A percentile compares a stretch with the other conserved stretches of the same genome.
phyloP scores from a whole-genome alignment of 2,113 vertebrate genomes.

The Anarrhichthys ocellatus region DNA sequence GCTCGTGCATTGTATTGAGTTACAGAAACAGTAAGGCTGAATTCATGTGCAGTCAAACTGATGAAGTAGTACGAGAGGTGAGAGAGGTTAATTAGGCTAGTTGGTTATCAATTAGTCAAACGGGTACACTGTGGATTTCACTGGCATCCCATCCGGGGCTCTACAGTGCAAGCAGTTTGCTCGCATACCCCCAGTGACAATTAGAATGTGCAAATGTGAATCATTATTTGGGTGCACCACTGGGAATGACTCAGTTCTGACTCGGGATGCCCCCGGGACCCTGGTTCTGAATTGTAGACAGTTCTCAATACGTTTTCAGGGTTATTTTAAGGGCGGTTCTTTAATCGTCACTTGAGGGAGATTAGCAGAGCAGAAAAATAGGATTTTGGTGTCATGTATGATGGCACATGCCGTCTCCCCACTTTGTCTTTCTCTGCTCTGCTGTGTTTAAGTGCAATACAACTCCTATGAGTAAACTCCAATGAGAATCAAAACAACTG shows the following conservation, averaged over 20 bases:
- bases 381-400: background rate
- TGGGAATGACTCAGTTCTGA: background rate
- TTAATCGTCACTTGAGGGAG: background rate
- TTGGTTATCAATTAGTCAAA: background rate
- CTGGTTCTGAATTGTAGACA: background rate
- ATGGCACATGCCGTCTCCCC: background rate
- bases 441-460: background rate
- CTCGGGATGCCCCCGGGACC: background rate
- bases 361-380: background rate
- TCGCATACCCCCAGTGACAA: background rate
- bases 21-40: background rate
- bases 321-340: background rate
- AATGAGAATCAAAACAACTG: background rate
- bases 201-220: background rate
- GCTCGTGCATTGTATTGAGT: background rate
- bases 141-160: background rate
- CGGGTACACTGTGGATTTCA: background rate
- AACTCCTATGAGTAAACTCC: background rate
- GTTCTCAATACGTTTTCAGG: background rate
- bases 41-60: slow-evolving; percentile 3
- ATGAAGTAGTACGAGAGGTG: background rate
- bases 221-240: background rate
- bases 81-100: background rate
- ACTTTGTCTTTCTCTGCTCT: background rate
- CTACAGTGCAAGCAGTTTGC: background rate